These are phyloP conservation scores for Conchocele bisecta DNA, from an alignment of 2,888 invertebrate genomes.

Conservation along the genomic window DNA sequence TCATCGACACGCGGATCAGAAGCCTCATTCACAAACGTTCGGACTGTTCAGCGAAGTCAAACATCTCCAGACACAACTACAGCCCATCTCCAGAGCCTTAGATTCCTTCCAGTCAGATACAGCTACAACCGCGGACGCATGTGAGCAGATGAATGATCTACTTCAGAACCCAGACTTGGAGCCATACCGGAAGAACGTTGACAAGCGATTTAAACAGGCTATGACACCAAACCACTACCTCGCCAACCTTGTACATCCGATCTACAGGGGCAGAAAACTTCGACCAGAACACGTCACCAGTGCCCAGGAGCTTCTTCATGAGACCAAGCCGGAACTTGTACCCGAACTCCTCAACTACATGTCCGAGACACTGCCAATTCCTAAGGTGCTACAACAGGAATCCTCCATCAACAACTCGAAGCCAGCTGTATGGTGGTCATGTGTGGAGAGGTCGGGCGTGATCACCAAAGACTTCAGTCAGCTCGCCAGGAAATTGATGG, in stretches of 20 bases:
- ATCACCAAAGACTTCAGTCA: too few relatives aligned
- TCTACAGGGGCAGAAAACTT: slow-evolving; percentile 41
- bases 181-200: slow-evolving; percentile 8
- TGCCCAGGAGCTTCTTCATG: slow-evolving; percentile 27
- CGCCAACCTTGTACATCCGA: slow-evolving; percentile 44
- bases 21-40: slow-evolving; percentile 41
- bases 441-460: too few relatives aligned
- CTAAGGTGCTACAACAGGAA: too few relatives aligned
- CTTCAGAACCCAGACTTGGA: slow-evolving; percentile 11
- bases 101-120: slow-evolving; percentile 21
- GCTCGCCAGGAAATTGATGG: too few relatives aligned
- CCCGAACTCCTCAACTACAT: slow-evolving; percentile 36
- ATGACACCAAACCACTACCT: slow-evolving; percentile 39
- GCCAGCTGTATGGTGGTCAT: too few relatives aligned
- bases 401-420: too few relatives aligned
- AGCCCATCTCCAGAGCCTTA: slow-evolving; percentile 21
- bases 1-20: slow-evolving; percentile 26
- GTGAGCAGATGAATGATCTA: slow-evolving; percentile 25
- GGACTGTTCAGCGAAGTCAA: slow-evolving; percentile 39
- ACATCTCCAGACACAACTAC: slow-evolving; percentile 22
- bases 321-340: slow-evolving; percentile 3
- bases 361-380: slow-evolving; percentile 14
- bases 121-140: slow-evolving; percentile 40
- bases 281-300: slow-evolving; percentile 16
- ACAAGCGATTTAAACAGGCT: slow-evolving; percentile 33